phyloP scores from a whole-genome alignment of 2,888 invertebrate species.

The Cheilosia scutellata region DNA sequence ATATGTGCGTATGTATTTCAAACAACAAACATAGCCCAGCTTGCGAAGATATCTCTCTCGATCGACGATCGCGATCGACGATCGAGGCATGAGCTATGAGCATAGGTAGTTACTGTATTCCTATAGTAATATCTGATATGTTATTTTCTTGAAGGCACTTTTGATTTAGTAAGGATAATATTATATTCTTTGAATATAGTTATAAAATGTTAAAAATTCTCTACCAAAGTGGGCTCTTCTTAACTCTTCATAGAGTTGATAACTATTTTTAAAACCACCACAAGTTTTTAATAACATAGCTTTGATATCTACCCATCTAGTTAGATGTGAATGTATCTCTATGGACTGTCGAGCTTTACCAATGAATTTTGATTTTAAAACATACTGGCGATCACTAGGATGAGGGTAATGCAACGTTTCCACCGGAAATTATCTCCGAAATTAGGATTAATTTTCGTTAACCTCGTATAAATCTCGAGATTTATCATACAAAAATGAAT shows the following conservation, averaged over 20 bases:
- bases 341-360: constrained; percentile 12
- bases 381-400: no score
- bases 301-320: constrained; percentile 30
- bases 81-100: no score
- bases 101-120: constrained; percentile 5
- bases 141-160: constrained; percentile 35
- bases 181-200: constrained; percentile 25
- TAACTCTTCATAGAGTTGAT: background rate
- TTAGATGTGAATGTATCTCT: constrained; percentile 20
- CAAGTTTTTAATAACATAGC: constrained; percentile 28
- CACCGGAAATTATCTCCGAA: no score
- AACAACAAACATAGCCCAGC: no score
- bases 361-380: background rate
- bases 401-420: no score
- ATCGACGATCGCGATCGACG: no score
- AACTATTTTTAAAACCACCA: constrained; percentile 24
- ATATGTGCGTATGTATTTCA: no score
- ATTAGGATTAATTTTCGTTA: no score
- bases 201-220: background rate
- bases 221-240: background rate
- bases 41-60: no score
- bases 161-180: constrained; percentile 23
- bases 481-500: no score
- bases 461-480: no score
- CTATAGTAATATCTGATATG: background rate